These are phyloP conservation scores for Mermis nigrescens DNA, from an alignment of 2,888 invertebrate species.

Conservation along the genomic window DNA sequence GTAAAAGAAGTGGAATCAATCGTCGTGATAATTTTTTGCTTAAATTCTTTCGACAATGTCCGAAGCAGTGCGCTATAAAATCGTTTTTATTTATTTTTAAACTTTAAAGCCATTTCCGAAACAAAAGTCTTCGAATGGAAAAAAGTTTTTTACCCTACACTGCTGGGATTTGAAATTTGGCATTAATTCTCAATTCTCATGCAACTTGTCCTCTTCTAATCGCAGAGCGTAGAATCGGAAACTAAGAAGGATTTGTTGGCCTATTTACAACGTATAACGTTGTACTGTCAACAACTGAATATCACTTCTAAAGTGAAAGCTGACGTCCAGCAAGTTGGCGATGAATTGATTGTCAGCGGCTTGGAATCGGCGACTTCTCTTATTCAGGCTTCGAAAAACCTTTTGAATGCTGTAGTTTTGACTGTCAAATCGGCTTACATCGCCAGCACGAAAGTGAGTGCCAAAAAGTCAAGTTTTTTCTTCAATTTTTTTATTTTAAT, in stretches of 20 bases:
- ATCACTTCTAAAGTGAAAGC: constrained; percentile 99
- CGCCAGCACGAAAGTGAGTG: constrained; percentile 64
- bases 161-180: constrained; percentile 4
- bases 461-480: no score
- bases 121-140: no score
- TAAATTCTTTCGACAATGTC: no score
- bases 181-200: constrained; percentile 4
- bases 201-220: no score
- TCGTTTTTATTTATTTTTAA: no score
- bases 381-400: constrained; percentile 93
- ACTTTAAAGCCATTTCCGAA: no score
- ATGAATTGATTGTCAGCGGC: constrained; percentile 91
- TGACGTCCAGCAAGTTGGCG: constrained; percentile 95
- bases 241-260: constrained; percentile 90
- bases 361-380: constrained; percentile 93
- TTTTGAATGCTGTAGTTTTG: constrained; percentile 95
- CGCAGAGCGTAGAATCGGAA: constrained; percentile 79
- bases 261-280: constrained; percentile 82
- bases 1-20: no score
- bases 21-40: no score
- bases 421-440: constrained; percentile 97
- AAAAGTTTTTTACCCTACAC: no score
- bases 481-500: no score
- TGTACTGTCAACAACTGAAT: constrained; percentile 96
- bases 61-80: no score